Conservation (phyloP, 2,888 invertebrate species). For the Netelia inedita region DNA sequence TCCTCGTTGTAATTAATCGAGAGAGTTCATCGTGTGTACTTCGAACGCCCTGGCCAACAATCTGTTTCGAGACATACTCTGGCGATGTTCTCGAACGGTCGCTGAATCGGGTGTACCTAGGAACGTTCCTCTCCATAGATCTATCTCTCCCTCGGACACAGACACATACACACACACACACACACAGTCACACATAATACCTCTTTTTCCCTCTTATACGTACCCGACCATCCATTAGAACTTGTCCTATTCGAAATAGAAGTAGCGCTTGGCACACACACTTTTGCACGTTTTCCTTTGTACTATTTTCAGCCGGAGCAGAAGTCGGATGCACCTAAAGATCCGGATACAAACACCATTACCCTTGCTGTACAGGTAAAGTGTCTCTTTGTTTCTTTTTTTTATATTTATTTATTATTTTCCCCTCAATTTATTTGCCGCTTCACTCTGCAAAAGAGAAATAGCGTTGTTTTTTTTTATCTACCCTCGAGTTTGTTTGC, state of each 20-base stretch:
- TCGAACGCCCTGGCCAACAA: background rate
- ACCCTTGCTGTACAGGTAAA: constrained; percentile 83
- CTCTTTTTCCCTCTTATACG: constrained; percentile 10
- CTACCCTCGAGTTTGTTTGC: background rate
- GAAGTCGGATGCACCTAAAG: constrained; percentile 82
- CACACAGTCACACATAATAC: background rate
- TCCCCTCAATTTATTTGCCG: constrained; percentile 3
- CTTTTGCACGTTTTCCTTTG: constrained; percentile 82
- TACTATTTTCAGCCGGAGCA: constrained; percentile 84
- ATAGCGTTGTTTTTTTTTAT: constrained; percentile 4
- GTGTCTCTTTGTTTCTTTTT: constrained; percentile 63
- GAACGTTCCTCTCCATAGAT: background rate
- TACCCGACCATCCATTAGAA: constrained; percentile 43
- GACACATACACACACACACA: background rate
- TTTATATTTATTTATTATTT: constrained; percentile 35
- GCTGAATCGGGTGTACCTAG: background rate
- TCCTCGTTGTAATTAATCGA: background rate
- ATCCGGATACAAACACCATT: constrained; percentile 82
- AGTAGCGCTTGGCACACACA: constrained; percentile 82
- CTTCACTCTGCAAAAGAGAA: constrained; percentile 9
- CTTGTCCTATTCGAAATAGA: constrained; percentile 58
- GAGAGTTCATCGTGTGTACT: background rate
- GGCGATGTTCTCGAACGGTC: background rate
- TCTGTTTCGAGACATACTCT: background rate
- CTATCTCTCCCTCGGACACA: background rate